Conservation (phyloP, 2,888 invertebrate genomes). For the Meghimatium bilineatum region DNA sequence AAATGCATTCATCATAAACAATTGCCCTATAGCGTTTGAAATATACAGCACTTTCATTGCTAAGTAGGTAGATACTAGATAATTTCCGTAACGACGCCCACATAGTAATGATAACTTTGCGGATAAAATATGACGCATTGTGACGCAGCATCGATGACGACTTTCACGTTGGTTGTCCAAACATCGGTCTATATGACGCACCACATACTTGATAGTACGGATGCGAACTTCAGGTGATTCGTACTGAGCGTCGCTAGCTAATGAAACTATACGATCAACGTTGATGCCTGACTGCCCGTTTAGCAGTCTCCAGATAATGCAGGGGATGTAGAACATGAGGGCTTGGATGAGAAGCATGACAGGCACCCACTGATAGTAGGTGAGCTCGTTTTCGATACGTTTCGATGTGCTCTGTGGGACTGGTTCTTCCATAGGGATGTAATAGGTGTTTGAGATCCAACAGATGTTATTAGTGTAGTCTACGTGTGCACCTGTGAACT, state of each 20-base stretch:
- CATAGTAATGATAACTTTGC: conserved; percentile 72
- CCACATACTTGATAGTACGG: conserved; percentile 78
- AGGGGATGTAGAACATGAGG: conserved; percentile 79
- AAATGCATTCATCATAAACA: conserved; percentile 78
- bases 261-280: conserved; percentile 76
- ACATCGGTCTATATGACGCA: conserved; percentile 79
- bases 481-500: conserved; percentile 79
- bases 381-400: conserved; percentile 64
- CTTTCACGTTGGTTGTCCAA: conserved; percentile 75
- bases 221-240: conserved; percentile 78
- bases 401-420: conserved; percentile 50
- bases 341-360: conserved; percentile 78
- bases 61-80: conserved; percentile 77
- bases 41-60: conserved; percentile 77
- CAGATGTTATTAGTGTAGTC: conserved; percentile 80
- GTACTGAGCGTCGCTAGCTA: conserved; percentile 76
- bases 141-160: conserved; percentile 71
- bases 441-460: conserved; percentile 80
- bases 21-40: conserved; percentile 77
- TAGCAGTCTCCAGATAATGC: conserved; percentile 78
- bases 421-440: conserved; percentile 70
- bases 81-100: conserved; percentile 78
- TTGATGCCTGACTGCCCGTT: conserved; percentile 79
- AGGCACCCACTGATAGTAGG: conserved; percentile 78
- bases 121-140: conserved; percentile 70